A percentile compares a stretch with the other conserved stretches of the same genome.
phyloP scores from a whole-genome alignment of 2,797 vertebrate genomes.

The Monodelphis domestica region DNA sequence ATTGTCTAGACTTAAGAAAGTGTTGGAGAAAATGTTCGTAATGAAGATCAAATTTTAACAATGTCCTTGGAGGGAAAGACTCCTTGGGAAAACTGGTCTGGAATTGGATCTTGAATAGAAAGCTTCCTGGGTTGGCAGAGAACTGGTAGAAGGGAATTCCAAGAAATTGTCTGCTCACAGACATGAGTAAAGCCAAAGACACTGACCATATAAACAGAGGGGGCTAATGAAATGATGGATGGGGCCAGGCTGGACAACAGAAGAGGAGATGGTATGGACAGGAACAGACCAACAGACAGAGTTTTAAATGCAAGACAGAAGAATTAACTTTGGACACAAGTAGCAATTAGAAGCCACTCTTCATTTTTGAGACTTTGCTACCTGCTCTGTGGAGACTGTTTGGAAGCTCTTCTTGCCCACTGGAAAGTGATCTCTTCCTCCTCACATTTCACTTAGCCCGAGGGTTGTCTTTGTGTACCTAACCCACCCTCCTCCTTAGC shows the following conservation, averaged over 20 bases:
- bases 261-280: not conserved
- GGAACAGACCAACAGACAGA: not conserved
- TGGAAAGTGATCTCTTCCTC: not conserved
- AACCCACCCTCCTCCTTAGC: not conserved
- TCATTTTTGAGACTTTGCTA: not conserved
- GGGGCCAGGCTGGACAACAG: not conserved
- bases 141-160: not conserved
- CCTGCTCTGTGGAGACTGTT: not conserved
- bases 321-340: not conserved
- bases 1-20: not conserved
- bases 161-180: not conserved
- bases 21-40: not conserved
- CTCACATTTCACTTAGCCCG: not conserved
- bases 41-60: not conserved
- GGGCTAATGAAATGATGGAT: not conserved
- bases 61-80: not conserved
- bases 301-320: not conserved
- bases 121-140: not conserved
- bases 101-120: not conserved
- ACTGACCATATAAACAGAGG: not conserved
- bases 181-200: not conserved
- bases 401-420: not conserved
- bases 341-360: not conserved
- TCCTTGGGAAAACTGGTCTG: not conserved
- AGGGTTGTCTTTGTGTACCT: not conserved